Evolutionary conservation across 2,888 invertebrate species (phyloP).

Genomic region (Drosophila picticornis): DNA sequence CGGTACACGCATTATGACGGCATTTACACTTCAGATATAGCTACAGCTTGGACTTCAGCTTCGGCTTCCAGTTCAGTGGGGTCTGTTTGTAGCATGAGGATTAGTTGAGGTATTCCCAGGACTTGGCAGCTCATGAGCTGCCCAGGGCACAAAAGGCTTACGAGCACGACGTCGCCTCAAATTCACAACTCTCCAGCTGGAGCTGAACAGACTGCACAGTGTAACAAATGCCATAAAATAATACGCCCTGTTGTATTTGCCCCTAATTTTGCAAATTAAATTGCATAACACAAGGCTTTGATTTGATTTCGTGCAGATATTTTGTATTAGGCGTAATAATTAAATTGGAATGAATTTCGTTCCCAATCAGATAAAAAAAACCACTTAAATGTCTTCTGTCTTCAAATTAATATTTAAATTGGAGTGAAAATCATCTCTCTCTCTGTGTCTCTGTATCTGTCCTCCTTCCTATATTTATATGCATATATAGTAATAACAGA

Average conservation of each 20-base stretch:
- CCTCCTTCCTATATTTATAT: too few relatives aligned
- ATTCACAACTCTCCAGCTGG: neutral
- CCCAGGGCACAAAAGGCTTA: slow-evolving; percentile 48
- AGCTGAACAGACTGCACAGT: slow-evolving; percentile 9
- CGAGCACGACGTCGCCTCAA: slow-evolving; percentile 9
- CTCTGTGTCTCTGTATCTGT: too few relatives aligned
- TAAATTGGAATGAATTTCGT: neutral
- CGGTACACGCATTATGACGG: slow-evolving; percentile 76
- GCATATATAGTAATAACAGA: too few relatives aligned
- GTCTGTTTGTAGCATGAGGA: slow-evolving; percentile 26
- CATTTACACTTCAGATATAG: slow-evolving; percentile 67
- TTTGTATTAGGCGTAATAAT: neutral
- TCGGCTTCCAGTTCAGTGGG: neutral
- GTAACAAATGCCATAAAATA: neutral
- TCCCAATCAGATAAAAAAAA: neutral
- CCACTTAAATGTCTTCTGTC: neutral
- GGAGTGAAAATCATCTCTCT: neutral
- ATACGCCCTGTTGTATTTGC: neutral
- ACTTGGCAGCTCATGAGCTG: slow-evolving; percentile 50
- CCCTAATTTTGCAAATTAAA: neutral
- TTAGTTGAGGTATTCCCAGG: slow-evolving; percentile 41
- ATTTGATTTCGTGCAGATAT: neutral
- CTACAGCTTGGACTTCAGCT: slow-evolving; percentile 42
- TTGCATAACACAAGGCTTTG: neutral
- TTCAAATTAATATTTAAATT: neutral